phyloP scores from a whole-genome alignment of 2,113 vertebrate genomes.

The Pedionomus torquatus region DNA sequence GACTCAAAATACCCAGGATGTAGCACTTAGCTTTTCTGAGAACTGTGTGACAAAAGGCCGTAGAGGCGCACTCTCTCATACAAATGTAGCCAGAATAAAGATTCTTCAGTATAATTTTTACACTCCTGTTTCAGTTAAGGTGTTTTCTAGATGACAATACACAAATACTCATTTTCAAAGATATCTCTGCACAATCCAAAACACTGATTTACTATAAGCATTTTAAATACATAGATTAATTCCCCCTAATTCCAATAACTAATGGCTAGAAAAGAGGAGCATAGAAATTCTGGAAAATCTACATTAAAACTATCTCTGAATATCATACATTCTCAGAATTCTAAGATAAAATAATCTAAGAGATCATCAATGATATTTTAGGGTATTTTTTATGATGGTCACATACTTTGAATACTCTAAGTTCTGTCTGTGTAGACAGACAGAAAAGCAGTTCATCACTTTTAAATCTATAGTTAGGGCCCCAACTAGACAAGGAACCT shows the following conservation, averaged over 20 bases:
- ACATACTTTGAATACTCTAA: background rate
- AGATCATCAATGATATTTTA: background rate
- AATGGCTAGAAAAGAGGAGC: background rate
- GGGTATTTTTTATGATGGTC: background rate
- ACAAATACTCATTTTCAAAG: background rate
- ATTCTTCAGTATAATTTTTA: background rate
- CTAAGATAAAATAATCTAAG: background rate
- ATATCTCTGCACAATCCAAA: background rate
- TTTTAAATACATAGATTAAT: background rate
- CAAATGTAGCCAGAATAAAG: background rate
- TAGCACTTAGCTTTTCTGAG: background rate
- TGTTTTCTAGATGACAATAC: background rate
- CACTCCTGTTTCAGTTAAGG: background rate
- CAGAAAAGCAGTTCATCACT: background rate
- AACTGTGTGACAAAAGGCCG: background rate
- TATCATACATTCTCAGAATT: background rate
- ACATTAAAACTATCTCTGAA: background rate
- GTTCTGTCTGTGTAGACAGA: background rate
- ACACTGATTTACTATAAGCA: background rate
- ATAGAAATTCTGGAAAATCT: background rate
- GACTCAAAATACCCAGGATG: background rate
- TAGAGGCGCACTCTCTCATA: fast-evolving
- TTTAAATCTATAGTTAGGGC: background rate
- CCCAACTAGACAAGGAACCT: background rate
- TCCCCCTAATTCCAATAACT: background rate